These are phyloP conservation scores for Arrhopalites spinosus DNA, from an alignment of 2,888 invertebrate genomes.

Conservation along the genomic window DNA sequence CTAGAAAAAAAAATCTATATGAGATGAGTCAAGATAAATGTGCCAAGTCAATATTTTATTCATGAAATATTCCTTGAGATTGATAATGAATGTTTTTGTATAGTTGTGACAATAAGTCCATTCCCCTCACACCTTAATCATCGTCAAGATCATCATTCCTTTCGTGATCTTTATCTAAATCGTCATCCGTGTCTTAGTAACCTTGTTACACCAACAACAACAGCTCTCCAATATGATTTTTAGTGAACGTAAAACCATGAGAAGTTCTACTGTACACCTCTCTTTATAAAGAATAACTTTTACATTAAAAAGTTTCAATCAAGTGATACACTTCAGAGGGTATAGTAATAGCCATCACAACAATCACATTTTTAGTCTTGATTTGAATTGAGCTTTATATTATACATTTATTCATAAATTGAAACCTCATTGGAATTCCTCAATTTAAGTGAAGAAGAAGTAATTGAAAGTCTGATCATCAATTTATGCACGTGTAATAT, in stretches of 20 bases:
- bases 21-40: not conserved
- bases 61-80: not conserved
- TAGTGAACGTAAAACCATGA: not conserved
- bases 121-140: constrained; percentile 2
- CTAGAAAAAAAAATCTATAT: too few relatives aligned
- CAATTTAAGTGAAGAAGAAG: not conserved
- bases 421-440: constrained; percentile 7
- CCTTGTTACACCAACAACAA: not conserved
- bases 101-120: constrained; percentile 2
- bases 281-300: too few relatives aligned
- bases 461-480: constrained; percentile 13
- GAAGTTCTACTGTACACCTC: not conserved
- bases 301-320: too few relatives aligned
- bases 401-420: not conserved
- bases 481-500: not conserved
- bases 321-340: too few relatives aligned
- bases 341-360: too few relatives aligned
- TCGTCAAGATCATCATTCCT: constrained; percentile 4
- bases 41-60: constrained; percentile 4
- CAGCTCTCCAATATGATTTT: not conserved
- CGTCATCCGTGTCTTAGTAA: constrained; percentile 9
- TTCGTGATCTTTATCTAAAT: not conserved
- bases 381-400: too few relatives aligned
- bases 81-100: not conserved
- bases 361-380: too few relatives aligned